phyloP scores from a whole-genome alignment of 1,140 invertebrate species.

The Drosophila insularis region DNA sequence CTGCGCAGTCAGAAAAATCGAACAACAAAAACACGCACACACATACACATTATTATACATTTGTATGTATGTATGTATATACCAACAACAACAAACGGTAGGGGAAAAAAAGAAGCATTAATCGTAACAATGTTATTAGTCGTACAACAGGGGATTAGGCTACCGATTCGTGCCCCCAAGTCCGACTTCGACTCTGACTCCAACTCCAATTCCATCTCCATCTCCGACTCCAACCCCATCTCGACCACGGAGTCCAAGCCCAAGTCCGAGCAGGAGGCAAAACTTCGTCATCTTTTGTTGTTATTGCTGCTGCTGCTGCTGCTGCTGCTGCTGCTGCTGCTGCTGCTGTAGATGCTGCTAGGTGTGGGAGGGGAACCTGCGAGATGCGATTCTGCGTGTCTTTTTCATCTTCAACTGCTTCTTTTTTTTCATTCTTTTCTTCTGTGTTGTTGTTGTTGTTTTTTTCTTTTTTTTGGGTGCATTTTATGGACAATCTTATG shows the following conservation, averaged over 20 bases:
- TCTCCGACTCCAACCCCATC: constrained; percentile 18
- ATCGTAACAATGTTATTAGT: constrained; percentile 82
- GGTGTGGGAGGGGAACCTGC: constrained; percentile 10
- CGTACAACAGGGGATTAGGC: constrained; percentile 82
- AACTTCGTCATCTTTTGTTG: constrained; percentile 40
- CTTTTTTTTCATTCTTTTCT: constrained; percentile 15
- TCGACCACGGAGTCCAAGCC: constrained; percentile 28
- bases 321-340: too few species aligned
- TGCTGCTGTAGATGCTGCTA: constrained; percentile 24
- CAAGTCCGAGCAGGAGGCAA: constrained; percentile 24
- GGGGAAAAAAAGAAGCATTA: constrained; percentile 73
- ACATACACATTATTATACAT: too few species aligned
- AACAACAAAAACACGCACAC: background rate
- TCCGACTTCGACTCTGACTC: constrained; percentile 26
- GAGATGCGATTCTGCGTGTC: constrained; percentile 19
- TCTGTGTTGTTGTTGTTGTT: background rate
- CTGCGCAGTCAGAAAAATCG: constrained; percentile 33
- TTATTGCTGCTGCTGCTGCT: constrained; percentile 21
- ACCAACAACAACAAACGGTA: constrained; percentile 20
- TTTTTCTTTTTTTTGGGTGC: constrained; percentile 25
- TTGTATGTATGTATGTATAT: too few species aligned
- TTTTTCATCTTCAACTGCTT: constrained; percentile 36
- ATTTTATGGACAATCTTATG: constrained; percentile 61
- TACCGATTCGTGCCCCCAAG: constrained; percentile 74
- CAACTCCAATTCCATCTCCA: constrained; percentile 3